Base-by-base conservation (phyloP, 1,140 invertebrate species). In the Pseudomyrmex gracilis region DNA sequence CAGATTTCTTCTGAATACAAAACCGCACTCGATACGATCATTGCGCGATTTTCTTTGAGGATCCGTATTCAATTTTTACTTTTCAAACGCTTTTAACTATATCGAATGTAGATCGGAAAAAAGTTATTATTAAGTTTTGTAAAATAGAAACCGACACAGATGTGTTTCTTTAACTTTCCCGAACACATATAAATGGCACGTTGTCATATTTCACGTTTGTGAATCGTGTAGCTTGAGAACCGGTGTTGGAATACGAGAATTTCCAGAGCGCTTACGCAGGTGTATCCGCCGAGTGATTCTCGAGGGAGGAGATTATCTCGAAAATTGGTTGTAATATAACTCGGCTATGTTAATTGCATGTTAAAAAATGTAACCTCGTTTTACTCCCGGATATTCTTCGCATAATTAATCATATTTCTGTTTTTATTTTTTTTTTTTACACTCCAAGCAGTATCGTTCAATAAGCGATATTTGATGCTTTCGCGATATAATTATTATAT, bases 311-410 rank as follows among this genome's bases (percentile, higher is more conserved):
- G 76, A 80, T 80, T 80, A 80, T 49, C 76, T 80, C 76, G 76
- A 80, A 71, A 80, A 80, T 80, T 80, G 76, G 76, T 80, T 71
- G 76, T 71, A 80, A 80, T 24, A 70, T 80, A 71, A 80, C 66
- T 80, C 76, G 45, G 45, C 15, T 71, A 58, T 71, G 66, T 80
- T 80, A 80, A 80, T 80, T 80, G 66, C 66, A 49, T 67, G 53
- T 70, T 70, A 71, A 80, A 80, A 80, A 80, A 34, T 80, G 53
- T 60, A 58, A 71, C 49, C 22, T 43, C 10, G 12, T 80, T 34
- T 34, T 80, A 70, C 43, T n/a, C n/a, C 24, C 10, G 43, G 17
- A 17, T 45, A 76, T 24, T 47, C 43, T 8, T 22, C 55, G 13
- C 34, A 58, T 7, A 61, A 71, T 80, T 71, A 58, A 71, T 34